Evolutionary conservation across 2,888 invertebrate species (phyloP), one percentile per base, ranked within the genome.

Genomic region (Glomeris marginata): DNA sequence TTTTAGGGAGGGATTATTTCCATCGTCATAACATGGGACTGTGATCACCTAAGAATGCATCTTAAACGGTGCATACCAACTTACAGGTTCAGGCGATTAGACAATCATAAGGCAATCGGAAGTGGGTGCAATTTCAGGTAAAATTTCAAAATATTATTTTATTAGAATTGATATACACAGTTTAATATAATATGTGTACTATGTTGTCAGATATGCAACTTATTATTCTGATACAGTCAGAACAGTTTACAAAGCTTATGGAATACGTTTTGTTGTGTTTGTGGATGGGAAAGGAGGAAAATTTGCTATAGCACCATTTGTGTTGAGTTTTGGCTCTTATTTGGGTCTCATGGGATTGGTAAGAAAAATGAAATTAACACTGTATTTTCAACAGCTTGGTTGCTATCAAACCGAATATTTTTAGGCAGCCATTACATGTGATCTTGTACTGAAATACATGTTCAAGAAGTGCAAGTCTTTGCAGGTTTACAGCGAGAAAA

Each of bases 111-210:
- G 33, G 65, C 64, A 33, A 61, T 69, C 40, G 64, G 70, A 2
- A 63, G 63, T 34, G 72, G 72, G 1, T 71, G 67, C 62, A 72
- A 72, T 59, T 72, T 72, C 57, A 63, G 71, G 70, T 71, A 8
- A 28, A 28, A 8, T 8, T 28, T 28, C 28, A 28, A 28, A 28
- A 28, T 28, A 28, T 28, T 28, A 28, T 28, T 5, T 28, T 28
- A 28, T 28, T 28, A 3, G 28, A 28, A 28, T 28, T 28, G n/a
- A 5, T 8, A 28, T 28, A 28, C 28, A 5, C 28, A 28, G 3
- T 28, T 28, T 28, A 28, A 28, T 28, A 28, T 28, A 28, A 28
- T 28, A 20, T 42, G 11, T 49, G 38, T 40, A 28, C 15, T 34
- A n/a, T 20, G 21, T n/a, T 34, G 5, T 49, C 20, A 60, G 60